Conservation (phyloP, 2,113 vertebrate species). For the Columbina picui region DNA sequence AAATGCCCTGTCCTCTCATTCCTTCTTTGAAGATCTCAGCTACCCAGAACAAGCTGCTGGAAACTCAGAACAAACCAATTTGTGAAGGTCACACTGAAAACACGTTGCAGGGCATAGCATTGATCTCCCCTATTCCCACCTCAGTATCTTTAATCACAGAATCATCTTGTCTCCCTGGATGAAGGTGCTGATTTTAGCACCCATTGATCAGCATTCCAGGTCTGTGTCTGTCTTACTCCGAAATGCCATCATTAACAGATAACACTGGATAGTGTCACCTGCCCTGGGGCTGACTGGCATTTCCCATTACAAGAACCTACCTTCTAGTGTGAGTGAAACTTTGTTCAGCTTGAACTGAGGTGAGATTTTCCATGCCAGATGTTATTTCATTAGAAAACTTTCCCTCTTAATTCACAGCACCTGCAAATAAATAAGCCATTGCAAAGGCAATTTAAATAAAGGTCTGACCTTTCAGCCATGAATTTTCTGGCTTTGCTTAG, state of each 20-base stretch:
- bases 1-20: not conserved
- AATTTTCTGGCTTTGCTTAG: constrained; percentile 11
- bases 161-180: not conserved
- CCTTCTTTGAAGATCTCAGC: not conserved
- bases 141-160: not conserved
- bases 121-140: not conserved
- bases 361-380: not conserved
- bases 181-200: not conserved
- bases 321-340: not conserved
- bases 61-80: not conserved
- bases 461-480: constrained; percentile 16
- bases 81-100: not conserved
- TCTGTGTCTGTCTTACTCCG: not conserved
- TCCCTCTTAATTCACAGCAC: not conserved
- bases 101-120: not conserved
- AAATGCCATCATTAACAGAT: not conserved
- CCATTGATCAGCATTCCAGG: not conserved
- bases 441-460: not conserved
- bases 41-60: not conserved
- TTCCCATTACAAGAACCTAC: not conserved
- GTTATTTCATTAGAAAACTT: not conserved
- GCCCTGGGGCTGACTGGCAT: not conserved
- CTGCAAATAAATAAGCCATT: not conserved
- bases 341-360: not conserved
- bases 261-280: not conserved